Evolutionary conservation across 53 echinoderm and acorn worm genomes (phyloP).

Genomic region (Zoroaster sp.): DNA sequence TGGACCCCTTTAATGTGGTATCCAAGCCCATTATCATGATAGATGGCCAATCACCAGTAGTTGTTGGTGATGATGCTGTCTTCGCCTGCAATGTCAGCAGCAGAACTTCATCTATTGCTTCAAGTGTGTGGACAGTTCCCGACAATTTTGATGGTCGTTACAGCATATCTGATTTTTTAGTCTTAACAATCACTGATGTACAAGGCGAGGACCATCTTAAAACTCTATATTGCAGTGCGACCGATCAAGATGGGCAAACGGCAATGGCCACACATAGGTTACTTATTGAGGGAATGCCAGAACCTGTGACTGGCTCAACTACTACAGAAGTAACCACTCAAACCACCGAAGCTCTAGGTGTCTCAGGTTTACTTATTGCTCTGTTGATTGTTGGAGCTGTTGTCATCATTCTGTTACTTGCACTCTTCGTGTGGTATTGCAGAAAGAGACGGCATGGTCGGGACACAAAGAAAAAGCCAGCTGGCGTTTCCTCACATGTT

Average conservation of each 20-base stretch:
- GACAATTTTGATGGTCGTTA: not conserved
- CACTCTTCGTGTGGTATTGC: conserved; percentile 44
- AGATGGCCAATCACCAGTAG: not conserved
- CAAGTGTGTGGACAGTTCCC: conserved; percentile 11
- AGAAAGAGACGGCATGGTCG: not conserved
- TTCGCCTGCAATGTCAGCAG: conserved; percentile 39
- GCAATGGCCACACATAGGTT: not conserved
- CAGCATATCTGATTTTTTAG: not conserved
- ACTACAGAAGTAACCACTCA: too few species aligned
- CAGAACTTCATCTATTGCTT: not conserved
- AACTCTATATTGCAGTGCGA: conserved; percentile 10
- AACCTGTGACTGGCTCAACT: not conserved
- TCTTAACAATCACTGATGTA: not conserved
- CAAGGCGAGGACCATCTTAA: conserved; percentile 25
- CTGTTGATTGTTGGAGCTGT: conserved; percentile 6
- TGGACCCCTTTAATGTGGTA: conserved; percentile 29
- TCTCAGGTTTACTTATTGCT: not conserved
- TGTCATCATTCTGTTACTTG: conserved; percentile 6
- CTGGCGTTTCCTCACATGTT: not conserved
- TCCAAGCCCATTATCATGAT: not conserved
- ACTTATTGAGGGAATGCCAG: conserved; percentile 14
- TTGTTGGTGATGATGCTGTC: not conserved
- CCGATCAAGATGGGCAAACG: conserved; percentile 17
- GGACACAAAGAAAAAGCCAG: not conserved
- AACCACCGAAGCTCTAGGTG: not conserved